These are phyloP conservation scores for Halictus quadricinctus DNA, from an alignment of 2,888 invertebrate species.

Conservation along the genomic window DNA sequence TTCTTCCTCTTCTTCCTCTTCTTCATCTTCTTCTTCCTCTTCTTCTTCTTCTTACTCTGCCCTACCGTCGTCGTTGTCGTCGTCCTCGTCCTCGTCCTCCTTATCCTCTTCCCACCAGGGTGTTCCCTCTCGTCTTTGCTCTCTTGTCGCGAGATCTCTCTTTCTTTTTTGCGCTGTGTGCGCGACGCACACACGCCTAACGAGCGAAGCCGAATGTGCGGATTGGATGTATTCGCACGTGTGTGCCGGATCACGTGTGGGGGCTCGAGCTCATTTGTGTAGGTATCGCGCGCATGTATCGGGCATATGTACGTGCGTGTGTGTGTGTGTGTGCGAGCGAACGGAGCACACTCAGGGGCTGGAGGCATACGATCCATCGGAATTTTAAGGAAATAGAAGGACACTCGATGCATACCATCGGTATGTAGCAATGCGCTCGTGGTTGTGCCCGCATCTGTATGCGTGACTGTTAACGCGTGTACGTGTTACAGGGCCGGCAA, in stretches of 20 bases:
- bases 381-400: slow-evolving; percentile 79
- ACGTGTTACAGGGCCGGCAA: slow-evolving; percentile 58
- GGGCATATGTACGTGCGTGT: too few species aligned
- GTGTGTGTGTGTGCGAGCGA: slow-evolving; percentile 33
- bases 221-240: slow-evolving; percentile 23
- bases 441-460: slow-evolving; percentile 47
- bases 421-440: slow-evolving; percentile 62
- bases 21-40: slow-evolving; percentile 38
- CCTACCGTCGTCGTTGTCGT: slow-evolving; percentile 22
- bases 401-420: slow-evolving; percentile 78
- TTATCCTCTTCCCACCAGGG: slow-evolving; percentile 19
- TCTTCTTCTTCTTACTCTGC: slow-evolving; percentile 25
- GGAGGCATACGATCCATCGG: slow-evolving; percentile 74
- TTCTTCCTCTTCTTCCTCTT: slow-evolving; percentile 54
- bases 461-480: slow-evolving; percentile 47
- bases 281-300: not conserved
- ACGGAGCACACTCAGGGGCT: slow-evolving; percentile 56
- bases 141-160: slow-evolving; percentile 36
- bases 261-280: not conserved
- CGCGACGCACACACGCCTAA: slow-evolving; percentile 64
- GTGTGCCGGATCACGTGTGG: slow-evolving; percentile 46
- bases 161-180: slow-evolving; percentile 51
- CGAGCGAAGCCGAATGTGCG: slow-evolving; percentile 48
- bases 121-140: slow-evolving; percentile 52
- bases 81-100: slow-evolving; percentile 24